Conservation (phyloP, 2,113 vertebrate genomes). For the Ptyas mucosa region DNA sequence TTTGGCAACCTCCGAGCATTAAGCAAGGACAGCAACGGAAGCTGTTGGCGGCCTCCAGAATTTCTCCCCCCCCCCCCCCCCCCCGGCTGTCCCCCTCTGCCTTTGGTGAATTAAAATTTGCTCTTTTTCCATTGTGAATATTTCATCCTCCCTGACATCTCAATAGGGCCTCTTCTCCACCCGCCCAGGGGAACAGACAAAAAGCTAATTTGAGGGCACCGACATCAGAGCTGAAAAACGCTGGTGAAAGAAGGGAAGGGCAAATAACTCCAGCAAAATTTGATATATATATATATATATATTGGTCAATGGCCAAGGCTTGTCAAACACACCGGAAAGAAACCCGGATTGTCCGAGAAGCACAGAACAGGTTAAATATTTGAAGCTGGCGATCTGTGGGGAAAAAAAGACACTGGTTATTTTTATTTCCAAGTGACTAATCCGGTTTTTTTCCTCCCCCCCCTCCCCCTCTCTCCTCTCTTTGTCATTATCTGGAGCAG, state of each 20-base stretch:
- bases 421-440: background rate
- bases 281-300: background rate
- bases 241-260: background rate
- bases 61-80: fast-evolving
- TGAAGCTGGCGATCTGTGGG: background rate
- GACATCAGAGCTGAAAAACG: background rate
- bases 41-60: too few relatives aligned
- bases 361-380: background rate
- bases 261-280: background rate
- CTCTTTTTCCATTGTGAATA: background rate
- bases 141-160: background rate
- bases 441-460: background rate
- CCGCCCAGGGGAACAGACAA: background rate
- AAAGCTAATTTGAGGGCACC: background rate
- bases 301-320: background rate
- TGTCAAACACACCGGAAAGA: background rate
- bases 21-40: background rate
- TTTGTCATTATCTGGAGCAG: background rate
- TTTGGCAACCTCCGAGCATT: background rate
- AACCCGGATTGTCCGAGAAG: background rate
- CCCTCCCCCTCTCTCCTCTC: background rate
- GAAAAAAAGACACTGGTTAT: background rate
- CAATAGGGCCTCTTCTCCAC: background rate
- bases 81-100: background rate
- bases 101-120: background rate